These are phyloP conservation scores for Nineta flava DNA, from an alignment of 2,888 invertebrate genomes.

Conservation along the genomic window DNA sequence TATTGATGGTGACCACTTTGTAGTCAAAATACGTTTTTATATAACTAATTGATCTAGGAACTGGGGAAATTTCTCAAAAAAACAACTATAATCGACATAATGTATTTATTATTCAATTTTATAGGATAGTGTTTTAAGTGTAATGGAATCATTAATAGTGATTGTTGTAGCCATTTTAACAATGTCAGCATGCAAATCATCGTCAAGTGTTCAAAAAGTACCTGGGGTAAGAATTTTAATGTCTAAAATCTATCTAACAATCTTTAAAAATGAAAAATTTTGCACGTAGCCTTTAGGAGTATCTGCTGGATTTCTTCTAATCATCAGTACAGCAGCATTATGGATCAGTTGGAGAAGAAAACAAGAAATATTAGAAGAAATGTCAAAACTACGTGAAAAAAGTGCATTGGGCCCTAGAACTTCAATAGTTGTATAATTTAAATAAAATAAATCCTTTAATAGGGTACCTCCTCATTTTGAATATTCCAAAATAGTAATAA, in stretches of 20 bases:
- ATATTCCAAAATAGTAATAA: too few species aligned
- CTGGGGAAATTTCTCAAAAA: too few species aligned
- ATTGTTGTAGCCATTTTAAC: neutral
- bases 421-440: too few species aligned
- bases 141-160: neutral
- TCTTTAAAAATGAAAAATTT: neutral
- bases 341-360: neutral
- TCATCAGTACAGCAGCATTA: neutral
- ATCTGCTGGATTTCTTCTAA: slow-evolving; percentile 5
- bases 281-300: slow-evolving; percentile 13
- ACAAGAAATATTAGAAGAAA: neutral
- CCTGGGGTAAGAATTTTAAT: neutral
- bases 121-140: neutral
- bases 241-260: too few species aligned
- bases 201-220: neutral
- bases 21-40: too few species aligned
- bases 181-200: neutral
- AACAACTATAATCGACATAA: too few species aligned
- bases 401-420: too few species aligned
- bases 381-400: neutral
- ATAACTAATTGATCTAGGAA: too few species aligned
- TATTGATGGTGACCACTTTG: too few species aligned
- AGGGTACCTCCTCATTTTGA: too few species aligned
- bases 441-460: too few species aligned
- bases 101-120: too few species aligned